Evolutionary conservation across 2,888 invertebrate species (phyloP), one percentile per base, ranked within the genome.

Genomic region (Thera britannica): DNA sequence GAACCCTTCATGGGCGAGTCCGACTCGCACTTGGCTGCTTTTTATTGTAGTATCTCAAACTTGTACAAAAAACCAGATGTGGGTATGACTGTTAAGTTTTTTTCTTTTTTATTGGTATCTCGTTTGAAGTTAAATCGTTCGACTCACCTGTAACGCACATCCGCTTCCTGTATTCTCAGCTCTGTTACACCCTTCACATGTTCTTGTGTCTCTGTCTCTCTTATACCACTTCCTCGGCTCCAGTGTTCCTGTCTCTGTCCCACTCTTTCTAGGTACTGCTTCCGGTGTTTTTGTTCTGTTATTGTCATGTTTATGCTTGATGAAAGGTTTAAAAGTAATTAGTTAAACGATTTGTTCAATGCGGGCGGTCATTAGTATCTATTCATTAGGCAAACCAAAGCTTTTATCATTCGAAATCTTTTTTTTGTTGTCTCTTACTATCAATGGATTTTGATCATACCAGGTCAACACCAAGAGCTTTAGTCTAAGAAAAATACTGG

Each of bases 81-180:
- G 12, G 2, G 60, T 36, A 38, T 12, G 36, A 9, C 44, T 44
- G 7, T 38, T 6, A 11, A 23, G 61, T 61, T 62, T 54, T 62
- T 57, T 6, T 60, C 7, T 60, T 60, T 49, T 60, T 62, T 67
- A 61, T 66, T 58, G 38, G 82, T 82, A 75, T 75, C 80, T 84
- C 82, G 83, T 82, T 79, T 77, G 74, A 80, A 77, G 81, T 79
- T 81, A 81, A 78, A 82, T 78, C 79, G 83, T 83, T 78, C 58
- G 62, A 76, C 79, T 80, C 88, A 87, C 88, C 89, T 88, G 88
- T 85, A 80, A 77, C 69, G 72, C 79, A 79, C 88, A 90, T 92
- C 92, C 93, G 92, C 78, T 93, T 92, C 92, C 92, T 84, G 88
- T 89, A 81, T 85, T 86, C 83, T 85, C 85, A 79, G 83, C 86